phyloP scores from a whole-genome alignment of 2,888 invertebrate species.

The Amphiduros pacificus region DNA sequence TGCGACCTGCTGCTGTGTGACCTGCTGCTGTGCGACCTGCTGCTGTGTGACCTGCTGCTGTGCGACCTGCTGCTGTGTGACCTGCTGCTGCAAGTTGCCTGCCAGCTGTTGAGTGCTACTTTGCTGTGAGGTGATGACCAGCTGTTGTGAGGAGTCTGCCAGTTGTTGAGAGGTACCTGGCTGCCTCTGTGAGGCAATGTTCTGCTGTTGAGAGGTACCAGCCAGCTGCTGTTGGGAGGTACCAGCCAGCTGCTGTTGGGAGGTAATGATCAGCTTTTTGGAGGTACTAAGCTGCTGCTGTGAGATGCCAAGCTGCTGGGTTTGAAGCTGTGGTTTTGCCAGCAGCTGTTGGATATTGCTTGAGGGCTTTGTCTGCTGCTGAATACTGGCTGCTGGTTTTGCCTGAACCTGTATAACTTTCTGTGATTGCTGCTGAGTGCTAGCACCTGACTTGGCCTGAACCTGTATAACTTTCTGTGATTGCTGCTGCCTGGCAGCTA shows the following conservation, averaged over 20 bases:
- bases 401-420: no score
- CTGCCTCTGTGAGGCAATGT: not conserved
- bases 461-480: no score
- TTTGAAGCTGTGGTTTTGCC: no score
- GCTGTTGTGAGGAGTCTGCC: no score
- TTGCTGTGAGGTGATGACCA: not conserved
- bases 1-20: no score
- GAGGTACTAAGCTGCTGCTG: no score
- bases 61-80: not conserved
- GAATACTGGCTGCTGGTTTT: not conserved
- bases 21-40: slow-evolving; percentile 24
- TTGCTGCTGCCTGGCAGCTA: slow-evolving; percentile 7
- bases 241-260: not conserved
- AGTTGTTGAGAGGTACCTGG: not conserved
- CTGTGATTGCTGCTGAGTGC: not conserved
- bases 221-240: not conserved
- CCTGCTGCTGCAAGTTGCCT: not conserved
- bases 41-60: slow-evolving; percentile 34
- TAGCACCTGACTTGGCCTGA: not conserved
- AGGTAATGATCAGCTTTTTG: no score
- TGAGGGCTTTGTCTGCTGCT: not conserved
- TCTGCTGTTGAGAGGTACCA: not conserved
- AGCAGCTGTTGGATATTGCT: no score
- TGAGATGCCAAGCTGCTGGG: no score
- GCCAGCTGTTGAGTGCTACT: not conserved